Percentiles rank a stretch among this genome's conserved stretches.
Evolutionary conservation across 2,888 invertebrate genomes (phyloP).

Genomic region (Gibbula magus): DNA sequence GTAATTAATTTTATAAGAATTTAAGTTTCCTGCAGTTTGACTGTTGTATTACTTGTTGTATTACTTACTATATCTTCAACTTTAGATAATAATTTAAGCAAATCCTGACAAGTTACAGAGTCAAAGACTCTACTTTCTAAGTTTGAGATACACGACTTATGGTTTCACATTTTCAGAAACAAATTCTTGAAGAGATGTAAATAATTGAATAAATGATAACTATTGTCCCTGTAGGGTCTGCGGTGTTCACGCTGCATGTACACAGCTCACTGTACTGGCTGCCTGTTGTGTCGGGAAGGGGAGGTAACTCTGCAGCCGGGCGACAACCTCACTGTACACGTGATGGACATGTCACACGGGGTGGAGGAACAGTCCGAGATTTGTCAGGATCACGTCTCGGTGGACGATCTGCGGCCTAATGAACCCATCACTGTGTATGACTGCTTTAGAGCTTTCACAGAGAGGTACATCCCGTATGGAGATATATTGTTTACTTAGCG

Average conservation of each 20-base stretch:
- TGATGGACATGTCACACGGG: constrained; percentile 74
- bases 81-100: too few relatives aligned
- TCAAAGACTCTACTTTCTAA: too few relatives aligned
- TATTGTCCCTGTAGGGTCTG: constrained; percentile 77
- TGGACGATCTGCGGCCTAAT: constrained; percentile 77
- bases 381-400: constrained; percentile 76
- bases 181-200: too few relatives aligned
- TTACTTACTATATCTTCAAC: too few relatives aligned
- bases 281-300: constrained; percentile 75
- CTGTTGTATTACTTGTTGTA: too few relatives aligned
- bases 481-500: neutral
- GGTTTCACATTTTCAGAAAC: too few relatives aligned
- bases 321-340: constrained; percentile 77
- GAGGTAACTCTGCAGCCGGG: constrained; percentile 78
- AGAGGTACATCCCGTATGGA: constrained; percentile 64
- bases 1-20: too few relatives aligned
- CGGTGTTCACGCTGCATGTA: constrained; percentile 80
- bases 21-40: too few relatives aligned
- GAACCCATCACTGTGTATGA: constrained; percentile 80
- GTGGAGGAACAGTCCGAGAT: constrained; percentile 62
- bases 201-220: too few relatives aligned
- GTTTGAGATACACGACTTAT: too few relatives aligned
- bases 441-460: constrained; percentile 81
- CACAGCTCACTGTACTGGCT: constrained; percentile 79
- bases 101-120: too few relatives aligned